Base-by-base conservation (phyloP, 2,113 vertebrate species). In the Ibidorhyncha struthersii region DNA sequence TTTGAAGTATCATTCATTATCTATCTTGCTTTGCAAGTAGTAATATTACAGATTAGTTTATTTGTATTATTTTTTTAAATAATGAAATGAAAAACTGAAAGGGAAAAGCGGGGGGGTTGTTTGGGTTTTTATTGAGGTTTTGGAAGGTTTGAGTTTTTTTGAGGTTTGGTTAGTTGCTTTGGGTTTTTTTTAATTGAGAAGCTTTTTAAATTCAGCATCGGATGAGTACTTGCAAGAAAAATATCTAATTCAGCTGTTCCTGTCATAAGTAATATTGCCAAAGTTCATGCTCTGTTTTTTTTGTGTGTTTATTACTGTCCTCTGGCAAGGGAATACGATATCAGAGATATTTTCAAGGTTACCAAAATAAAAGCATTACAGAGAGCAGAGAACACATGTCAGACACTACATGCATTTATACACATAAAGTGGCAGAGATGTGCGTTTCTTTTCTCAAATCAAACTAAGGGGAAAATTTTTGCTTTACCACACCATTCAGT, bases 311-410 rank as follows among this genome's bases (percentile, higher is more conserved):
- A 56, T 76, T 87, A 66, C n/a, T 27, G 53, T 89, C 89, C 93
- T 91, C 83, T 92, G 67, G 53, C 61, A 91, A 82, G 58, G 45
- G 61, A 95, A 79, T 49, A 89, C 0, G 21, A 21, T 80, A 91
- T 36, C 65, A 50, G 52, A 84, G 63, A 47, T 52, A 89, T 61
- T 82, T 79, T 91, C 91, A 95, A 93, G 65, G 86, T 92, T 71
- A 95, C 72, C 65, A 92, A 94, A 96, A 92, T 49, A 82, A 86
- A 89, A 92, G 50, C 70, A 81, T 56, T 79, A 83, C 61, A 86
- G 26, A 79, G 61, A 86, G 56, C 50, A 85, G 41, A 77, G 61
- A 83, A 89, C 14, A 43, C 65, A 41, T 16, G 50, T 38, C n/a
- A 50, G 63, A 55, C 53, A 53, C 30, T 26, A 50, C 40, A 82